Evolutionary conservation across 2,797 vertebrate genomes (phyloP).

Genomic region (Margarornis squamiger): DNA sequence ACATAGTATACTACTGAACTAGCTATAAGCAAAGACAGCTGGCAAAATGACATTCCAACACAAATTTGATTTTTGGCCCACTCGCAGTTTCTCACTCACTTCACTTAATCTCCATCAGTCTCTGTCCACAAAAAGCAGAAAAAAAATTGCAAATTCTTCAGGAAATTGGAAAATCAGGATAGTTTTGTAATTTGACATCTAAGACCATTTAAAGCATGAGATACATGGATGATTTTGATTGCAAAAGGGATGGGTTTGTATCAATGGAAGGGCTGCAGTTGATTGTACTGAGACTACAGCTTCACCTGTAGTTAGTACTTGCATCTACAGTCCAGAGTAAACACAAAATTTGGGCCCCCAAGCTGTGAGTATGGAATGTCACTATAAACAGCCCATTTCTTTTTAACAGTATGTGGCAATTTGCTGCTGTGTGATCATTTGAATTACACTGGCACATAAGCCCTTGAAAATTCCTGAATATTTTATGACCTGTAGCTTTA

Average conservation of each 20-base stretch:
- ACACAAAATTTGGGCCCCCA: neutral
- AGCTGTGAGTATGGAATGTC: neutral
- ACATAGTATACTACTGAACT: neutral
- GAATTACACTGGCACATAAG: neutral
- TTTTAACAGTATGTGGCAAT: neutral
- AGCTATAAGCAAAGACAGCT: neutral
- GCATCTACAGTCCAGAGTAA: neutral
- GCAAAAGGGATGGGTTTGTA: neutral
- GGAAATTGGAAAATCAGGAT: neutral
- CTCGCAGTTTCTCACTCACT: neutral
- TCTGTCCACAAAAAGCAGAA: neutral
- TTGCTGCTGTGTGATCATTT: neutral
- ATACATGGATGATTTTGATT: neutral
- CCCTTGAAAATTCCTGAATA: neutral
- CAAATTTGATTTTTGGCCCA: neutral
- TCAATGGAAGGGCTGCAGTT: neutral
- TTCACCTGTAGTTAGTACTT: neutral
- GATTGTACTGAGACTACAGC: neutral
- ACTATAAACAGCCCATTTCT: neutral
- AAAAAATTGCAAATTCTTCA: neutral
- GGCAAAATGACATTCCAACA: neutral
- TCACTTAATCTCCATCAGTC: neutral
- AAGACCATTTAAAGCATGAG: neutral
- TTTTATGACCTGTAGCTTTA: neutral
- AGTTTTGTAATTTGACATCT: neutral